Percentiles rank a stretch among this genome's conserved stretches.
phyloP scores from a whole-genome alignment of 2,888 invertebrate genomes.

The Zaprionus obscuricornis region DNA sequence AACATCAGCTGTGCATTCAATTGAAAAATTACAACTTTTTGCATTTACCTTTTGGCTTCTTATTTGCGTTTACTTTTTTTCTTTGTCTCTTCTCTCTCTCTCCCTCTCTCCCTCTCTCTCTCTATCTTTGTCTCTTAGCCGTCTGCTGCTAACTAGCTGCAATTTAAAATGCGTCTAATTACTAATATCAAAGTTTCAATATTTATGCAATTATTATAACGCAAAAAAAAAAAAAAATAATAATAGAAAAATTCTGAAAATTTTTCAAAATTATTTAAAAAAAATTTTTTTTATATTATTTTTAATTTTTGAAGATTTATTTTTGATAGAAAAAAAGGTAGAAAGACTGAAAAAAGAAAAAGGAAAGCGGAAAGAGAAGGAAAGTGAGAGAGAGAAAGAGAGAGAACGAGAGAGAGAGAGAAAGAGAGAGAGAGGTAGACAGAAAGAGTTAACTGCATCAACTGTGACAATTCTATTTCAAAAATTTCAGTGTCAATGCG shows the following conservation, averaged over 20 bases:
- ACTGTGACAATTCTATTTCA: constrained; percentile 55
- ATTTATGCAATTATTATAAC: constrained; percentile 19
- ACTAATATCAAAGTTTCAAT: constrained; percentile 28
- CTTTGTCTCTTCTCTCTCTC: constrained; percentile 24
- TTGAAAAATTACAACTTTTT: constrained; percentile 78
- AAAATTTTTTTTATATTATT: no score
- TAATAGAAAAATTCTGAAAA: no score
- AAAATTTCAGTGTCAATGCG: constrained; percentile 28
- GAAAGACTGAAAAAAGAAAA: no score
- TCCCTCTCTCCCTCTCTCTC: constrained; percentile 26
- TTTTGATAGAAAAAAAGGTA: no score
- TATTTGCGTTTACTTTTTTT: constrained; percentile 75
- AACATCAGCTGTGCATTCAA: constrained; percentile 66
- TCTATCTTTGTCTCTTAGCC: constrained; percentile 25
- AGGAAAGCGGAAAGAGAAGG: no score
- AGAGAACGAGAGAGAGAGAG: no score
- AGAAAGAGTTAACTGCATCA: no score
- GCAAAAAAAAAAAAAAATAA: constrained; percentile 11
- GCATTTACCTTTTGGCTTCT: constrained; percentile 59
- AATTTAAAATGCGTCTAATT: constrained; percentile 53
- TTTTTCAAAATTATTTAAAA: no score
- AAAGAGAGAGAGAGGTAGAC: no score
- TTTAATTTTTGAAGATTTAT: no score
- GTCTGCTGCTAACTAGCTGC: constrained; percentile 24
- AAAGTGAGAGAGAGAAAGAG: no score